These are phyloP conservation scores for Scotopteryx bipunctaria DNA, from an alignment of 2,888 invertebrate species.

Conservation along the genomic window DNA sequence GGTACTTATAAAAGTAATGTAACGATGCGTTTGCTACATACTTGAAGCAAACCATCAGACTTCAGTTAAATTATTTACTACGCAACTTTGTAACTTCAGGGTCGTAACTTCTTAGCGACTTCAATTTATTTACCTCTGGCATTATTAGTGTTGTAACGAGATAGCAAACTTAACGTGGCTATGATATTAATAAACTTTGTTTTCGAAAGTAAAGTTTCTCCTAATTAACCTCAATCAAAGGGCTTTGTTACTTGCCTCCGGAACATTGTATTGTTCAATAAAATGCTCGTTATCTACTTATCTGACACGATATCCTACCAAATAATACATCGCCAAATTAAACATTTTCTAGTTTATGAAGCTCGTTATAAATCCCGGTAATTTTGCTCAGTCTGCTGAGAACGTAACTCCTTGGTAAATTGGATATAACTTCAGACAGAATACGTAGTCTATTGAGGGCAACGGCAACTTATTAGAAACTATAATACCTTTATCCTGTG, in stretches of 20 bases:
- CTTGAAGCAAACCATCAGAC: neutral
- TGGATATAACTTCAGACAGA: slow-evolving; percentile 24
- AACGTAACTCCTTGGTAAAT: slow-evolving; percentile 21
- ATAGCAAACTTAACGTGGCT: slow-evolving; percentile 42
- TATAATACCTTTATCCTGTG: slow-evolving; percentile 90
- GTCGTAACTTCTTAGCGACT: slow-evolving; percentile 42
- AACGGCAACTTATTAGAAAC: slow-evolving; percentile 21
- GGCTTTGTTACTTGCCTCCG: slow-evolving; percentile 22
- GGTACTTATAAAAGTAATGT: neutral
- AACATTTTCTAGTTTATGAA: slow-evolving; percentile 2
- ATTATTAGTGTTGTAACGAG: slow-evolving; percentile 46
- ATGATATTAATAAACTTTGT: slow-evolving; percentile 43
- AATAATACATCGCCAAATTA: neutral
- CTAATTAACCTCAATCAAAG: slow-evolving; percentile 43
- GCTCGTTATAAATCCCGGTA: slow-evolving; percentile 14
- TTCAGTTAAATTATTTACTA: slow-evolving; percentile 48
- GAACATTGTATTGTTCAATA: slow-evolving; percentile 14
- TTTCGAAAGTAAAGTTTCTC: slow-evolving; percentile 40
- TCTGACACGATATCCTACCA: neutral
- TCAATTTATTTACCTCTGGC: slow-evolving; percentile 49
- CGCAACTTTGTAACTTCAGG: slow-evolving; percentile 43
- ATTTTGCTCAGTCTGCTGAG: slow-evolving; percentile 11
- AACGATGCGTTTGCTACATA: neutral
- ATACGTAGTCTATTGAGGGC: slow-evolving; percentile 16
- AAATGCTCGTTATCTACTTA: neutral